Percentiles rank a stretch among this genome's conserved stretches.
phyloP scores from a whole-genome alignment of 2,113 vertebrate species.

The Prinia subflava region DNA sequence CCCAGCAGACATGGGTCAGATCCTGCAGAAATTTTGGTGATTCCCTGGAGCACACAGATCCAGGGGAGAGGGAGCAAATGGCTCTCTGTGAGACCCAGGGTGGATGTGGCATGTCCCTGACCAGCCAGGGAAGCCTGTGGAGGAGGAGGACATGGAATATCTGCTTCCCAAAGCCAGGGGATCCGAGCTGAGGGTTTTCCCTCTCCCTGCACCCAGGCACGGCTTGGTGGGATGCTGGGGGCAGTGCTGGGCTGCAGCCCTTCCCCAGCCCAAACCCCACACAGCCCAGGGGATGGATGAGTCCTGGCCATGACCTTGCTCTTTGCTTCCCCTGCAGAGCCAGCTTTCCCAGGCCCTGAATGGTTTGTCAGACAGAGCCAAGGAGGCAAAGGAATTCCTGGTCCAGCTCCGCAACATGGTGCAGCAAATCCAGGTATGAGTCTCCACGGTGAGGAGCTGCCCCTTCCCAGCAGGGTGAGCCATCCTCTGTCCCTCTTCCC shows the following conservation, averaged over 20 bases:
- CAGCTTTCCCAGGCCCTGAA: constrained; percentile 96
- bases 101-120: not conserved
- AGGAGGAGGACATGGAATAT: not conserved
- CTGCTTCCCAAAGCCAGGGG: not conserved
- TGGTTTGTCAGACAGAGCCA: constrained; percentile 92
- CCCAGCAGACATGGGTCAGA: not conserved
- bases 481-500: not conserved
- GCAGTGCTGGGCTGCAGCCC: not conserved
- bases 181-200: rapidly evolving
- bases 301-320: not conserved
- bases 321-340: constrained; percentile 74
- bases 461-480: not conserved
- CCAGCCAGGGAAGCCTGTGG: not conserved
- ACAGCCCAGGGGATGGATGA: not conserved
- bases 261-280: not conserved
- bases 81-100: not conserved
- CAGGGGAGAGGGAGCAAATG: not conserved
- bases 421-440: constrained; percentile 92
- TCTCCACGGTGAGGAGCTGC: not conserved
- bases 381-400: constrained; percentile 97
- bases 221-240: not conserved
- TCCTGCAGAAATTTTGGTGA: not conserved
- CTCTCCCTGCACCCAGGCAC: not conserved
- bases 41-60: not conserved
- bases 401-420: constrained; percentile 96